phyloP scores from a whole-genome alignment of 2,888 invertebrate species.

The Iphiclides podalirius region DNA sequence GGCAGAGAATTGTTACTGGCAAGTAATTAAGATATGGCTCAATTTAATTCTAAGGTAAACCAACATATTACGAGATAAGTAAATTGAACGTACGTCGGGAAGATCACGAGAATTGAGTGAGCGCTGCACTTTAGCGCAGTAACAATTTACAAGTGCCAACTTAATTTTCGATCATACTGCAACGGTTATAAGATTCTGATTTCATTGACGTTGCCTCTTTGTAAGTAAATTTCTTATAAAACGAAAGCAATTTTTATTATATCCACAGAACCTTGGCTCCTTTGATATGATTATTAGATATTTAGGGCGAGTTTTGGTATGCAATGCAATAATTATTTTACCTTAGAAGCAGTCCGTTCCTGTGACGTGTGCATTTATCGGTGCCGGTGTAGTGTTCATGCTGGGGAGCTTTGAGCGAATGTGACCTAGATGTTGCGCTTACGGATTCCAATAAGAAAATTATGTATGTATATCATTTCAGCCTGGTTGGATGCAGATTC shows the following conservation, averaged over 20 bases:
- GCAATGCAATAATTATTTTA: neutral
- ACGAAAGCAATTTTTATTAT: conserved; percentile 6
- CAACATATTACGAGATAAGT: conserved; percentile 41
- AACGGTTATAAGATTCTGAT: neutral
- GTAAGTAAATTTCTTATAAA: neutral
- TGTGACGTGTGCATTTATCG: conserved; percentile 70
- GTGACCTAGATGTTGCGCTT: conserved; percentile 62
- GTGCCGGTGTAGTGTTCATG: conserved; percentile 63
- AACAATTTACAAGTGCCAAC: conserved; percentile 32
- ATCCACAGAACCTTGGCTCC: neutral
- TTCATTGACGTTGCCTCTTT: neutral
- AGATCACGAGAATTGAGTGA: conserved; percentile 42
- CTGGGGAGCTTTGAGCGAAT: conserved; percentile 65
- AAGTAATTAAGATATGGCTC: conserved; percentile 4
- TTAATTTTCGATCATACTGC: neutral
- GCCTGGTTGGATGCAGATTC: no score
- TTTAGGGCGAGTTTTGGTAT: conserved; percentile 16
- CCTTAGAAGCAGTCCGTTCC: conserved; percentile 38
- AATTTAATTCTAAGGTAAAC: conserved; percentile 30
- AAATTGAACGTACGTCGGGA: conserved; percentile 53
- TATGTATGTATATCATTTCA: no score
- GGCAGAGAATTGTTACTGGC: neutral
- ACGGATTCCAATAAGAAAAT: no score
- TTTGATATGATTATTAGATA: neutral
- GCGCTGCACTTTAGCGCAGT: conserved; percentile 32